phyloP scores from a whole-genome alignment of 2,888 invertebrate genomes.

The Thelaira solivaga region DNA sequence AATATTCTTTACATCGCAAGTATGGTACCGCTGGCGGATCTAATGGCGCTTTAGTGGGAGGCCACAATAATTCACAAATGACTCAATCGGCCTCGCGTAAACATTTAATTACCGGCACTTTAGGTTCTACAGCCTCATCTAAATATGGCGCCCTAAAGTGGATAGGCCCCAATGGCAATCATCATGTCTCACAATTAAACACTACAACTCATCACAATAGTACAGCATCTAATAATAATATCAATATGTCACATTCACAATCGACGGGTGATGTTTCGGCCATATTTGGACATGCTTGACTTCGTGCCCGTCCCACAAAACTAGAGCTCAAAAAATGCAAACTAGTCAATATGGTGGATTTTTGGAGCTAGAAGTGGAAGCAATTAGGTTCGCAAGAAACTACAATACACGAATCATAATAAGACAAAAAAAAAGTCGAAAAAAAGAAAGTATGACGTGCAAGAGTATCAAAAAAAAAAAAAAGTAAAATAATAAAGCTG shows the following conservation, averaged over 20 bases:
- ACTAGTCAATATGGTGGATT: slow-evolving; percentile 77
- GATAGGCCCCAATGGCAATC: slow-evolving; percentile 69
- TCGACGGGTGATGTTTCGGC: slow-evolving; percentile 83
- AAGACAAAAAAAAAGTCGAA: neutral
- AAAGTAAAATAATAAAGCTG: slow-evolving; percentile 48
- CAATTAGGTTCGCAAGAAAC: slow-evolving; percentile 57
- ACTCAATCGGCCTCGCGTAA: slow-evolving; percentile 72
- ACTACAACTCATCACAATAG: slow-evolving; percentile 18
- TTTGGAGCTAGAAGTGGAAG: slow-evolving; percentile 77
- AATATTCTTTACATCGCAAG: slow-evolving; percentile 76
- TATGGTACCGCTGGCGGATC: slow-evolving; percentile 71
- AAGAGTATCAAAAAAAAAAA: neutral
- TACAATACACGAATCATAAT: slow-evolving; percentile 64
- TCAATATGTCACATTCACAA: slow-evolving; percentile 80
- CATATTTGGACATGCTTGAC: slow-evolving; percentile 82
- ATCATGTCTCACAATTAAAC: slow-evolving; percentile 62
- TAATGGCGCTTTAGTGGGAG: slow-evolving; percentile 67
- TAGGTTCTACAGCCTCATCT: slow-evolving; percentile 69
- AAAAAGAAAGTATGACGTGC: neutral
- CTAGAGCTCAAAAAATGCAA: slow-evolving; percentile 77
- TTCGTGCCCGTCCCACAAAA: slow-evolving; percentile 75
- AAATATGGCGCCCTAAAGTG: slow-evolving; percentile 73
- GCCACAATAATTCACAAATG: slow-evolving; percentile 64
- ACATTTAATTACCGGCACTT: slow-evolving; percentile 69
- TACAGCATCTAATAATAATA: slow-evolving; percentile 59